Evolutionary conservation across 2,888 invertebrate species (phyloP).

Genomic region (Oasisia sp.): DNA sequence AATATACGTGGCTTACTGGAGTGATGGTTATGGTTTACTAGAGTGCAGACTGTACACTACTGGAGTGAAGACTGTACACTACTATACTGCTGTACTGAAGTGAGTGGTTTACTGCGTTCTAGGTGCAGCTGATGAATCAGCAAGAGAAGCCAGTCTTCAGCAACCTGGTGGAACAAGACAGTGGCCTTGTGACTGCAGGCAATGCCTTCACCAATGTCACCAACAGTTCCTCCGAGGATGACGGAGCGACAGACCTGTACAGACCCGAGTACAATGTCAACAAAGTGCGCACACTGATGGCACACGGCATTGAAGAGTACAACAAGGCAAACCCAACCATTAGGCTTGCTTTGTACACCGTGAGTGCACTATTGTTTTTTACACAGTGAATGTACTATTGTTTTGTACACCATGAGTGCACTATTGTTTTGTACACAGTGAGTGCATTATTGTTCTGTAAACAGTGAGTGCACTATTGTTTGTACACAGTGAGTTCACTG

Average conservation of each 20-base stretch:
- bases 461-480: no score
- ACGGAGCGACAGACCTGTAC: constrained; percentile 40
- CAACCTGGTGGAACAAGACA: constrained; percentile 62
- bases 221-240: constrained; percentile 22
- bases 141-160: constrained; percentile 58
- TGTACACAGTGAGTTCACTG: constrained; percentile 47
- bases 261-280: constrained; percentile 43
- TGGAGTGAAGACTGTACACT: no score
- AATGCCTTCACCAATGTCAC: constrained; percentile 42
- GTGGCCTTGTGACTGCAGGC: constrained; percentile 62
- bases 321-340: constrained; percentile 64
- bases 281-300: constrained; percentile 45
- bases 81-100: no score
- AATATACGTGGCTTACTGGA: no score
- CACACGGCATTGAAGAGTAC: constrained; percentile 62
- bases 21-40: no score
- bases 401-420: no score
- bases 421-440: constrained; percentile 53
- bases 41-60: no score
- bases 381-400: no score
- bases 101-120: background rate
- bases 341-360: constrained; percentile 50
- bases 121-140: constrained; percentile 47
- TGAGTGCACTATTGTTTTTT: no score
- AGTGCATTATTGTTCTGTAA: background rate